Conservation (phyloP, 2,797 vertebrate genomes). For the Macropodus opercularis region DNA sequence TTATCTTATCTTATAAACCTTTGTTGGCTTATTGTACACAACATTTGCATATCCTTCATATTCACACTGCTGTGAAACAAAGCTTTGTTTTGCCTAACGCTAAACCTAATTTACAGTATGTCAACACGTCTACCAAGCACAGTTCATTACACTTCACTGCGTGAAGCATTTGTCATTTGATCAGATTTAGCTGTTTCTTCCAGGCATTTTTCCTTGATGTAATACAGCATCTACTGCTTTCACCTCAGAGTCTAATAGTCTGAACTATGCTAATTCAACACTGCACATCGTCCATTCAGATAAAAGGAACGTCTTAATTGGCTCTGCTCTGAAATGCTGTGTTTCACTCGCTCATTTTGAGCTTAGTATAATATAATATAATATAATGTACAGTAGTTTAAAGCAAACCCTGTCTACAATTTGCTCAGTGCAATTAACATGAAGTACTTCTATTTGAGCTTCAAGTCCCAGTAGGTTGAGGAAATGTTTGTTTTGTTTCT, state of each 20-base stretch:
- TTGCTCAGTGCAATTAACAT: too few species aligned
- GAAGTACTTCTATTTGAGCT: too few species aligned
- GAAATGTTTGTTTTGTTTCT: too few species aligned
- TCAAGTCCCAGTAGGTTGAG: too few species aligned
- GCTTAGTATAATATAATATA: too few species aligned
- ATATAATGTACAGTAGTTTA: conserved; percentile 41
- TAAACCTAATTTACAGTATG: conserved; percentile 33
- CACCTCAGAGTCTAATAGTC: conserved; percentile 10
- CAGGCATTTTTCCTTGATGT: conserved; percentile 19
- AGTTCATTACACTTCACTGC: conserved; percentile 5
- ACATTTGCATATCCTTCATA: conserved; percentile 46
- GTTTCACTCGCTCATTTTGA: conserved; percentile 25
- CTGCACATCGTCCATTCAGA: conserved; percentile 16
- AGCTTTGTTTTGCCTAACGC: conserved; percentile 29
- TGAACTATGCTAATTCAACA: conserved; percentile 51
- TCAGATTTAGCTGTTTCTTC: conserved; percentile 31
- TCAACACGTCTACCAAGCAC: background rate
- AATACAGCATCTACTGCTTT: conserved; percentile 22
- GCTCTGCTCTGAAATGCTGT: conserved; percentile 24
- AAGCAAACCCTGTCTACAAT: conserved; percentile 25
- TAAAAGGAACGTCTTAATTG: conserved; percentile 13
- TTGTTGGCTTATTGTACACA: background rate
- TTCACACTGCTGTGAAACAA: conserved; percentile 23
- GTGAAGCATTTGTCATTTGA: conserved; percentile 24
- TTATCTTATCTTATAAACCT: too few species aligned